Evolutionary conservation across 2,888 invertebrate species (phyloP), one percentile per base, ranked within the genome.

Genomic region (Steinernema scapterisci): DNA sequence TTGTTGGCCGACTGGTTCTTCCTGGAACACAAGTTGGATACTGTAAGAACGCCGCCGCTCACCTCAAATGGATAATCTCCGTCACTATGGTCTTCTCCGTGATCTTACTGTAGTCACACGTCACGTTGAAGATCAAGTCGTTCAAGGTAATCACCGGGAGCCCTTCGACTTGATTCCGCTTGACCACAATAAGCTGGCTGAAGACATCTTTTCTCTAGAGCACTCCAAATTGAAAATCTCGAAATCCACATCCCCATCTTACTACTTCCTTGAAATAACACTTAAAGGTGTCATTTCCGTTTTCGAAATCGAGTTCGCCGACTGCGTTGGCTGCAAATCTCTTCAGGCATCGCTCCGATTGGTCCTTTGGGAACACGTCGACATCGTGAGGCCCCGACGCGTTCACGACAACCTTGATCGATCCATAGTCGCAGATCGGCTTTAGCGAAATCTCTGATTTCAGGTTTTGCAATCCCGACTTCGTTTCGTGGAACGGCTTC

Each of bases 71-170:
- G 6, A 63, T 13, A 16, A 63, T 63, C 63, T 63, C 63, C 25
- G 63, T 63, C 11, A 63, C 63, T 5, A 27, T 31, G 27, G 63
- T 63, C 63, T 63, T 63, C 31, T 63, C 16, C 3, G 38, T 38
- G 31, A 63, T 63, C 16, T 31, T 63, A 5, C 63, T 63, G 63
- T 63, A 63, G 63, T 63, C 63, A n/a, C 63, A 63, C 3, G 63
- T 63, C 27, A 63, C 63, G 27, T 63, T 63, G 38, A 63, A 31
- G 1, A 63, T 63, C 16, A 63, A 19, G 63, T 63, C 63, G 25
- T 63, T 63, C 27, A 31, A 13, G 1, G 63, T 63, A 31, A 63
- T 63, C 16, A 63, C 63, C 16, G 63, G 63, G 16, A 38, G 13
- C 63, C 16, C 16, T 13, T 63, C 31, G 7, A 63, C 63, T n/a